These are phyloP conservation scores for Girardinus metallicus DNA, from an alignment of 2,797 vertebrate genomes.

Conservation along the genomic window DNA sequence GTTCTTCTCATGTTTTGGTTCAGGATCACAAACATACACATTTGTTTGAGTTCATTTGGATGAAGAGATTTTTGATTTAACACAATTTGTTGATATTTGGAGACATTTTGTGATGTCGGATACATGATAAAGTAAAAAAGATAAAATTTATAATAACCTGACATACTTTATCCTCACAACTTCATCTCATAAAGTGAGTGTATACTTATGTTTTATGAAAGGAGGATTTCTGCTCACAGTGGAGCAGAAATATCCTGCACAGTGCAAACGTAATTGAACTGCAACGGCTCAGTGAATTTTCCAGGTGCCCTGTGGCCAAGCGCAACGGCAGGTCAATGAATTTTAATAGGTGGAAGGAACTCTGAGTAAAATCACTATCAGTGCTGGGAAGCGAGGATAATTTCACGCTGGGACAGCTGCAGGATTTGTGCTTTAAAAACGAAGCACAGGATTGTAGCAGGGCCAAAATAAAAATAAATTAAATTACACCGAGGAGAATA, in stretches of 20 bases:
- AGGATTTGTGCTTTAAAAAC: constrained; percentile 5
- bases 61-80: not conserved
- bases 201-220: constrained; percentile 10
- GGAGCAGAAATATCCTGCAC: not conserved
- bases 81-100: not conserved
- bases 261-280: constrained; percentile 28
- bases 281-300: constrained; percentile 21
- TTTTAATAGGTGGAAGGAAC: constrained; percentile 20
- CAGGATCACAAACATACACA: not conserved
- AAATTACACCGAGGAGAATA: no score
- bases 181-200: not conserved
- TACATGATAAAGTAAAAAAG: not conserved
- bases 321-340: constrained; percentile 13
- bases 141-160: not conserved
- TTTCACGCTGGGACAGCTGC: constrained; percentile 22
- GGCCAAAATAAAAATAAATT: no score
- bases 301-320: not conserved
- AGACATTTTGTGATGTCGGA: not conserved
- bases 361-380: not conserved
- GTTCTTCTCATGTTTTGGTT: not conserved
- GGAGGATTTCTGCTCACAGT: not conserved
- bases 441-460: constrained; percentile 4
- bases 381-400: not conserved
- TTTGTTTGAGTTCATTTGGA: not conserved
- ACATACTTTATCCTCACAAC: not conserved